Evolutionary conservation across 2,113 vertebrate species (phyloP), one percentile per base, ranked within the genome.

Genomic region (Pheucticus melanocephalus): DNA sequence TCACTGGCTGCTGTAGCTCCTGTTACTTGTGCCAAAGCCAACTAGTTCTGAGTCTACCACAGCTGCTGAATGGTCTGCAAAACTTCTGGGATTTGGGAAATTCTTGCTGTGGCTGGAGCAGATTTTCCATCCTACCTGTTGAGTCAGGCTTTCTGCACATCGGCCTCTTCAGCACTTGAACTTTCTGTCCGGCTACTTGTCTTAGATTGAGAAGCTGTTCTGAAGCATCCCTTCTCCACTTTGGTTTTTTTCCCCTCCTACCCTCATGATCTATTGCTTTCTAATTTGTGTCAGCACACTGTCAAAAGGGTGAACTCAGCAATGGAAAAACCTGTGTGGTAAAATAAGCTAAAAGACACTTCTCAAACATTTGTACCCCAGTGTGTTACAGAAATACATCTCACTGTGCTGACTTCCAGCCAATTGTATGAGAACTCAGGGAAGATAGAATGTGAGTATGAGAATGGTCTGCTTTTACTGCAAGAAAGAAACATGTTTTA

Each of bases 231-330:
- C 6, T 14, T 42, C 20, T 61, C 19, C 1, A 5, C 16, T 27
- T 3, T 33, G 27, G 44, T 5, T 16, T 19, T 11, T 6, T 7
- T 40, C 22, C 20, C 28, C 4, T 6, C 5, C 2, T 31, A n/a
- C 9, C 14, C 18, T 66, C 12, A 2, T n/a, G 70, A 73, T 76
- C 70, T 31, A 44, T 79, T 60, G 53, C 10, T 71, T 73, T 56
- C 57, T 72, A 33, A 61, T 53, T 82, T 79, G 48, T 96, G 37
- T 45, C 45, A 85, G 33, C 65, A 71, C 4, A 17, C 15, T 59
- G 13, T 68, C 56, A 50, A 81, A 69, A 14, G 28, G 5, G 4
- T 50, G 40, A 75, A 51, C 13, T 59, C 6, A 60, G n/a, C 40
- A 31, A 27, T 48, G 25, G 27, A 53, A 90, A 73, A 76, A 51